These are phyloP conservation scores for Pelmatolapia mariae DNA, from an alignment of 2,113 vertebrate genomes.

Conservation along the genomic window DNA sequence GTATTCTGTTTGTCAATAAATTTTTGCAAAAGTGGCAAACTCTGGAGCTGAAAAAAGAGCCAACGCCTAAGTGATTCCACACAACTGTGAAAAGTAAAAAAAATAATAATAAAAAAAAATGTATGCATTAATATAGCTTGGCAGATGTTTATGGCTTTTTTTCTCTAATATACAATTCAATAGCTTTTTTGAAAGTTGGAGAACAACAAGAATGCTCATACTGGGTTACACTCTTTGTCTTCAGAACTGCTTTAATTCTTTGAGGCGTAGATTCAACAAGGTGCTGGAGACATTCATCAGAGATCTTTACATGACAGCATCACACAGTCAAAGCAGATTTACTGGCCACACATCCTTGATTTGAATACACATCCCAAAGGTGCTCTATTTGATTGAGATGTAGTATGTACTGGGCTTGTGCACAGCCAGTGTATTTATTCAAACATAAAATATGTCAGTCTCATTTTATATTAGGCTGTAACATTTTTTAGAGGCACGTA, in stretches of 20 bases:
- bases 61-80: neutral
- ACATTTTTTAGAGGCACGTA: neutral
- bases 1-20: neutral
- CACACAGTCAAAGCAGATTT: neutral
- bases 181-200: neutral
- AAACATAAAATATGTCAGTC: neutral
- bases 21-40: neutral
- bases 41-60: neutral
- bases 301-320: neutral
- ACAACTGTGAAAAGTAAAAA: neutral
- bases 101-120: accelerated
- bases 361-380: neutral
- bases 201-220: neutral
- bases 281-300: neutral
- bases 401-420: neutral
- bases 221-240: neutral
- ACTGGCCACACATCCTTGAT: neutral
- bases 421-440: neutral
- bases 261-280: neutral
- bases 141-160: neutral
- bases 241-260: neutral
- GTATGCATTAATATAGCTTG: neutral
- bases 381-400: neutral
- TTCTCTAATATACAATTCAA: neutral
- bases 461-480: neutral